Percentiles rank a stretch among this genome's conserved stretches.
Conservation (phyloP, 2,888 invertebrate genomes). For the Lycaena phlaeas region DNA sequence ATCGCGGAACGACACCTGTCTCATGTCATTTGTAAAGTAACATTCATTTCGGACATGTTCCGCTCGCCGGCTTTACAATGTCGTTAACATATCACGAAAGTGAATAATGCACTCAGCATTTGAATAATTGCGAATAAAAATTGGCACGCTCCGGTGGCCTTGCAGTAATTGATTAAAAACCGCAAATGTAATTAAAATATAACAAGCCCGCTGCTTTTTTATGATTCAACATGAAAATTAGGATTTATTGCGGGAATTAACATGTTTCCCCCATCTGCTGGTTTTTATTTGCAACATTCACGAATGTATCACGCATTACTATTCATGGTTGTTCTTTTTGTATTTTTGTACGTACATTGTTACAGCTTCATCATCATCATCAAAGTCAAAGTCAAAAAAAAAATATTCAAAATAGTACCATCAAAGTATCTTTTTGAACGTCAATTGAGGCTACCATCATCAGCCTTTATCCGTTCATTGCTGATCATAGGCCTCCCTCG, state of each 20-base stretch:
- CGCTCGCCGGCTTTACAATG: constrained; percentile 13
- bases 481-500: too few relatives aligned
- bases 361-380: too few relatives aligned
- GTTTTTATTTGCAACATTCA: too few relatives aligned
- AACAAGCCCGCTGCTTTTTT: not conserved
- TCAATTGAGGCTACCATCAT: too few relatives aligned
- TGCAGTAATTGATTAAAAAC: constrained; percentile 2
- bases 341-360: too few relatives aligned
- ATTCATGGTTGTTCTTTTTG: not conserved
- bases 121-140: constrained; percentile 17
- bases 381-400: too few relatives aligned
- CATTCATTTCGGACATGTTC: constrained; percentile 8
- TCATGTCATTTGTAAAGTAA: too few relatives aligned
- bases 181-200: constrained; percentile 5
- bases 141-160: constrained; percentile 12
- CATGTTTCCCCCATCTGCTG: not conserved
- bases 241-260: constrained; percentile 1
- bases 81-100: constrained; percentile 14
- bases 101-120: constrained; percentile 11
- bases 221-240: not conserved
- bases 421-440: too few relatives aligned
- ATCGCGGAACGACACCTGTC: too few relatives aligned
- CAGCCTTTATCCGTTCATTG: too few relatives aligned
- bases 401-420: too few relatives aligned
- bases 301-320: too few relatives aligned